Evolutionary conservation across 2,888 invertebrate species (phyloP), one percentile per base, ranked within the genome.

Genomic region (Stenurella melanura): DNA sequence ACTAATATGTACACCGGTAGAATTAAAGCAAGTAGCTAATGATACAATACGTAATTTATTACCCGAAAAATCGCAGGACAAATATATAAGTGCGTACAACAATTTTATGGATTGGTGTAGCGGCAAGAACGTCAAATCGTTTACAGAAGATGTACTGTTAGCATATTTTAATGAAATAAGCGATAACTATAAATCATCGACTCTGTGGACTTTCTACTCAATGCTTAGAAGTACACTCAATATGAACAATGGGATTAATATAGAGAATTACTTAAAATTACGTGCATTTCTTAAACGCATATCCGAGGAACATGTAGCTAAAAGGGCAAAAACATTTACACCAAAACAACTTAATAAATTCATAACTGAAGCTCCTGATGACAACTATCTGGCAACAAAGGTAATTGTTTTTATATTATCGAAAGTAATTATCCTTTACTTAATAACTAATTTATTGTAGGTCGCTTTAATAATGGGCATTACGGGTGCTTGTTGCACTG

Each of bases 251-350:
- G 60, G 63, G n/a, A 57, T 76, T 18, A 67, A 79, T 58, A 77
- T 81, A 64, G 64, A 64, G 57, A 76, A 30, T 21, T 79, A 80
- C 60, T 15, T 54, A 17, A 78, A 78, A 76, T 57, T 80, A 42
- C 34, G 69, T 19, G 77, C 74, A 6, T 85, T 85, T 69, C 74
- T 86, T 50, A 85, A 84, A 78, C 17, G 21, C 11, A 77, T 80
- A 60, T 78, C 79, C 12, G 77, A 57, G 18, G 18, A 57, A 18
- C 18, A 57, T 18, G 18, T 57, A 57, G 57, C 57, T 18, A 57
- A 57, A 57, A 57, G 6, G 57, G 19, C 57, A 57, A 57, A 57
- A 17, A 57, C 57, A 57, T 57, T 57, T 57, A 57, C 57, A 57
- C 0, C 57, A 17, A 18, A 57, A 18, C 57, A 57, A 57, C 57